Percentiles rank a stretch among this genome's conserved stretches.
Conservation (phyloP, 35 echinoderm and acorn worm species). For the Holothuria glaberrima region DNA sequence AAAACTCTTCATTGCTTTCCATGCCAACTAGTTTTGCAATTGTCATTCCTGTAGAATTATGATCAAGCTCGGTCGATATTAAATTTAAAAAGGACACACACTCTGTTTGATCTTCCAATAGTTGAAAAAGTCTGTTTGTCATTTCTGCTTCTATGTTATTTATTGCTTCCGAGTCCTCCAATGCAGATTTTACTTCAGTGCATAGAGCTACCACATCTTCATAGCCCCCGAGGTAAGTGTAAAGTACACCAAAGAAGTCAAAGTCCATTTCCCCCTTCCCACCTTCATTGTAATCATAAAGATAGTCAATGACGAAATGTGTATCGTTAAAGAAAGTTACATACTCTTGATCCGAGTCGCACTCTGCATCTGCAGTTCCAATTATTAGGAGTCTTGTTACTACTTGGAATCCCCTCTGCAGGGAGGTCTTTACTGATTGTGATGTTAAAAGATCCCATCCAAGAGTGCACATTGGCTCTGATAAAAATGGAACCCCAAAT, state of each 20-base stretch:
- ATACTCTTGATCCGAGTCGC: slow-evolving; percentile 9
- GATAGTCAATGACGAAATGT: background rate
- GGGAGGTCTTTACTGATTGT: slow-evolving; percentile 2
- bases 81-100: background rate
- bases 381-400: background rate
- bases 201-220: background rate
- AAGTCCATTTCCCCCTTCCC: background rate
- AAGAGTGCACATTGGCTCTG: slow-evolving; percentile 14
- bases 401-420: slow-evolving; percentile 10
- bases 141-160: slow-evolving; percentile 9
- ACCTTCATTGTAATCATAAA: background rate
- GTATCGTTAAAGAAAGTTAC: background rate
- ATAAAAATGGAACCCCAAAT: background rate
- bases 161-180: background rate
- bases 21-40: background rate
- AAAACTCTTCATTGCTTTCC: background rate
- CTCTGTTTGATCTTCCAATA: background rate
- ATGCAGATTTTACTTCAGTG: background rate
- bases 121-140: slow-evolving; percentile 7
- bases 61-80: background rate
- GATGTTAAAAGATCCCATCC: slow-evolving; percentile 26
- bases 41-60: background rate
- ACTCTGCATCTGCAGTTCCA: background rate
- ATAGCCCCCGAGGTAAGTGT: slow-evolving; percentile 23
- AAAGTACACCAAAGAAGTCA: background rate